Evolutionary conservation across 2,113 vertebrate genomes (phyloP), one percentile per base, ranked within the genome.

Genomic region (Entelurus aequoreus): DNA sequence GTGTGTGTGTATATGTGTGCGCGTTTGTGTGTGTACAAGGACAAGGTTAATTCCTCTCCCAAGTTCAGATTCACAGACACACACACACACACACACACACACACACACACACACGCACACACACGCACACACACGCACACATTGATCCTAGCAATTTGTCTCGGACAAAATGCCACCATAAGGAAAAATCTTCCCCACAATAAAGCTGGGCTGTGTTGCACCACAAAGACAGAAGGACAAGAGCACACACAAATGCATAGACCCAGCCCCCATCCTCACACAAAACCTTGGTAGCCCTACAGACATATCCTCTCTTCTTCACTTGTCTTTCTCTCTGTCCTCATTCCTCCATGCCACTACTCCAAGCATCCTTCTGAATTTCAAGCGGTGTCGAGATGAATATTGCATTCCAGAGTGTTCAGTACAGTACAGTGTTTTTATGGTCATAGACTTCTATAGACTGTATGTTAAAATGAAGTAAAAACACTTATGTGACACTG

Each of bases 261-360:
- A 14, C 56, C 69, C 54, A 37, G 15, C 61, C 66, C 48, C 53
- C 53, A 12, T 60, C 50, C 58, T 52, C 59, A 65, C 70, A 71
- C 61, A 72, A 61, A 69, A 76, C 52, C 38, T 63, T 62, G 64
- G 28, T 28, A 83, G 72, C 72, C 78, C 74, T 75, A 65, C 60
- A 68, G 84, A 76, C 63, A 80, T 72, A 77, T 67, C 55, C 59
- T 68, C 61, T 70, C 46, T 66, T 49, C 66, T 57, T 73, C 49
- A 49, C 62, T 72, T 66, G 54, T 51, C 65, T 60, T 63, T 42
- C 10, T 60, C 68, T 53, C 72, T 81, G 60, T 49, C 62, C 74
- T 79, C 66, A 64, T 75, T 72, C 66, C 63, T 66, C 63, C 53
- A 47, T 54, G 55, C 65, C 54, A 68, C 63, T 38, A 65, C 59